phyloP scores from a whole-genome alignment of 2,888 invertebrate species.

The Chrysolina americana region DNA sequence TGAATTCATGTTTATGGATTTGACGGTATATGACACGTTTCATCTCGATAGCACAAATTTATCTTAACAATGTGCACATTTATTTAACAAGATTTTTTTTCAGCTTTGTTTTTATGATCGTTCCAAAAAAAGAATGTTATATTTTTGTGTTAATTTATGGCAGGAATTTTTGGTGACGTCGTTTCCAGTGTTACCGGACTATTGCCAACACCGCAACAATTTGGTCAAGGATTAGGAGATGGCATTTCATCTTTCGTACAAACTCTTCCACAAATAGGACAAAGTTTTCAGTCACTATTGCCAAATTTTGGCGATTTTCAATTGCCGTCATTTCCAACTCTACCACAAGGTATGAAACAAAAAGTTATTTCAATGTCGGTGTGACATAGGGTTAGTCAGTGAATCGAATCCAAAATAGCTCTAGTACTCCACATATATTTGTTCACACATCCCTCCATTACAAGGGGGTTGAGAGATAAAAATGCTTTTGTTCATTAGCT shows the following conservation, averaged over 20 bases:
- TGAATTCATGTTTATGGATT: no score
- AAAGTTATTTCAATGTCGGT: constrained; percentile 1
- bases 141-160: constrained; percentile 16
- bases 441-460: no score
- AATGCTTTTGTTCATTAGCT: no score
- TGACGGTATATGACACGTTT: no score
- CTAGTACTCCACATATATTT: background rate
- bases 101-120: background rate
- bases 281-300: constrained; percentile 56
- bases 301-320: constrained; percentile 55
- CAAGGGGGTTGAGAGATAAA: no score
- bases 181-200: constrained; percentile 50
- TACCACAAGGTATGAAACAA: constrained; percentile 39
- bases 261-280: constrained; percentile 56
- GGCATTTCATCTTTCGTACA: constrained; percentile 55
- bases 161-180: constrained; percentile 46
- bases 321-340: constrained; percentile 44
- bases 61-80: no score
- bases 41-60: no score
- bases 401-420: no score
- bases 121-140: constrained; percentile 5
- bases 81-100: background rate
- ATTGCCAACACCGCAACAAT: constrained; percentile 53
- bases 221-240: constrained; percentile 54
- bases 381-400: background rate